Evolutionary conservation across 1,140 invertebrate genomes (phyloP), one percentile per base, ranked within the genome.

Genomic region (Arion vulgaris): DNA sequence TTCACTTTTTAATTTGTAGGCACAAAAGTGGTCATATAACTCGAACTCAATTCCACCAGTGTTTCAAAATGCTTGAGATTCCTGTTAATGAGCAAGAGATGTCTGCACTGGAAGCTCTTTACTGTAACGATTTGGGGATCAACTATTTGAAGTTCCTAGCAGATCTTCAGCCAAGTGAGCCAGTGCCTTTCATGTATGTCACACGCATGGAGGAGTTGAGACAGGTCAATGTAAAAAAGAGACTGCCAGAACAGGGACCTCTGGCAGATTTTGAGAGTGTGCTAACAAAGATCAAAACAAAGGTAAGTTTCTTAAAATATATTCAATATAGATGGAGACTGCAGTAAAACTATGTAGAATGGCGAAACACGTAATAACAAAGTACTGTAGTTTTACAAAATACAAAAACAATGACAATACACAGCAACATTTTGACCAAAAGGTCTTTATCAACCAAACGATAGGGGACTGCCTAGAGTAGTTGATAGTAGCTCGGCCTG

Each of bases 21-120:
- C 91, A 92, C 82, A 92, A 92, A 84, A 91, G 90, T 84, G 90
- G 91, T 62, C 90, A 92, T 82, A 87, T 93, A 17, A 92, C 91
- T 15, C 81, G 84, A 32, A 45, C 84, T 28, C 91, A 93, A 87
- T 93, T 92, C 87, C 85, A 89, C n/a, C 92, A 93, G 75, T 88
- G 87, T 76, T 82, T 93, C 68, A 88, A 89, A 0, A 91, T 91
- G 82, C 68, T 92, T n/a, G 88, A 91, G 68, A 82, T 93, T 23
- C 87, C 89, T 49, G 83, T 88, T 53, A 87, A 83, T 36, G 88
- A 90, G 38, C 80, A 86, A 13, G 91, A 92, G 80, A 88, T 91
- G 85, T 82, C 86, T 41, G 87, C 90, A 26, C 73, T 92, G 13
- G 90, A 92, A 83, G 90, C 90, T 5, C 90, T 87, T 53, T 92